These are phyloP conservation scores for Leptodactylus fuscus DNA, from an alignment of 2,113 vertebrate genomes.

Conservation along the genomic window DNA sequence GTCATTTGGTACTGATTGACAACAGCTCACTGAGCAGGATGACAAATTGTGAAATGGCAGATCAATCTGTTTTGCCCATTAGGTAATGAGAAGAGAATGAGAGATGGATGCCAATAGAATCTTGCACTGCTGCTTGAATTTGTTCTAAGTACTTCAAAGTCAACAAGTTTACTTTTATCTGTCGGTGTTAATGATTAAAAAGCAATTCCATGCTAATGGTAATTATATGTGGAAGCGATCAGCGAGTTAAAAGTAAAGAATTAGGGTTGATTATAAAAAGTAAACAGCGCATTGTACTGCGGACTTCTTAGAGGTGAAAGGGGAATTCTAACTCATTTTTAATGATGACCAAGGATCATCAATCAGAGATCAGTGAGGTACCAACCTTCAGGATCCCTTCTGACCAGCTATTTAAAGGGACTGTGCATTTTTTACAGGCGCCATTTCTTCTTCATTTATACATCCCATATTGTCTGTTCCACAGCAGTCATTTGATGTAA, in stretches of 20 bases:
- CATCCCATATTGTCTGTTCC: too few species aligned
- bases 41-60: slow-evolving; percentile 78
- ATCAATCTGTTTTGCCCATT: slow-evolving; percentile 80
- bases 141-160: slow-evolving; percentile 17
- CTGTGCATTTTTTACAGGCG: too few species aligned
- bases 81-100: slow-evolving; percentile 79
- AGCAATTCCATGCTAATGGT: neutral
- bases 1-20: slow-evolving; percentile 72
- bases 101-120: slow-evolving; percentile 69
- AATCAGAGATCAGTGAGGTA: too few species aligned
- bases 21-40: slow-evolving; percentile 64
- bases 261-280: neutral
- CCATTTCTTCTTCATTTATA: too few species aligned
- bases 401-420: too few species aligned
- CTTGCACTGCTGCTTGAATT: slow-evolving; percentile 61
- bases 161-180: slow-evolving; percentile 38
- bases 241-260: neutral
- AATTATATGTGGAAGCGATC: neutral
- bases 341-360: too few species aligned
- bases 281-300: too few species aligned
- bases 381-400: too few species aligned
- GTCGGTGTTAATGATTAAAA: neutral
- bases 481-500: too few species aligned
- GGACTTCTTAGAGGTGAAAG: too few species aligned
- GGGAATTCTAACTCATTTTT: too few species aligned